phyloP scores from a whole-genome alignment of 1,140 invertebrate genomes.

The Solenopsis invicta region DNA sequence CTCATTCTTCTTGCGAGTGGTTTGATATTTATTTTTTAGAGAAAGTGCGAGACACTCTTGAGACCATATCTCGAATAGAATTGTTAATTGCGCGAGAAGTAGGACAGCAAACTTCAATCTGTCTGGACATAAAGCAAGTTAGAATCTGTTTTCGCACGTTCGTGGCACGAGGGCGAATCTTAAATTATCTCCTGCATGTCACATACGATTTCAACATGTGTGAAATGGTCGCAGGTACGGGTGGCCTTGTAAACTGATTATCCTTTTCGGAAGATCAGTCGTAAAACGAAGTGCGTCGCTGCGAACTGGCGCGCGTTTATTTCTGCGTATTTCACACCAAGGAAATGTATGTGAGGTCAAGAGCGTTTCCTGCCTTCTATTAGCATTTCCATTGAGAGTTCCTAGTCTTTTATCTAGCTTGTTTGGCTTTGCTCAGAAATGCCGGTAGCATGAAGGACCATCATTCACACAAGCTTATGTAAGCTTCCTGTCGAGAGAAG shows the following conservation, averaged over 20 bases:
- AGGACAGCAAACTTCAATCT: background rate
- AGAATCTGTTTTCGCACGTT: conserved; percentile 3
- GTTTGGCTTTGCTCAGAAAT: background rate
- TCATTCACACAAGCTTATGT: background rate
- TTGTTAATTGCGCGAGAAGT: conserved; percentile 23
- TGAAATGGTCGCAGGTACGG: background rate
- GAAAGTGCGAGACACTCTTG: conserved; percentile 14
- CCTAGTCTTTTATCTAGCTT: conserved; percentile 55
- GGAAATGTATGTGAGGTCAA: conserved; percentile 53
- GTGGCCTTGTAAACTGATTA: conserved; percentile 69
- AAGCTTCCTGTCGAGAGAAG: background rate
- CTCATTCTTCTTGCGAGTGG: background rate
- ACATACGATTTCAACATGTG: background rate
- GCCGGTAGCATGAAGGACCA: conserved; percentile 29
- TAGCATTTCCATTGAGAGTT: conserved; percentile 51
- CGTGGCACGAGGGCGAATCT: background rate
- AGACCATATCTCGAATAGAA: background rate
- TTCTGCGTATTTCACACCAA: conserved; percentile 42
- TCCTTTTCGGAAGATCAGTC: conserved; percentile 69
- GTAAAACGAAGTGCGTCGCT: conserved; percentile 20
- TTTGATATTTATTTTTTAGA: background rate
- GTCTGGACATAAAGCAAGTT: background rate
- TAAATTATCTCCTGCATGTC: background rate
- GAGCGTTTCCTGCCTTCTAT: conserved; percentile 46
- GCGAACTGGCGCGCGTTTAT: background rate